Evolutionary conservation across 2,113 vertebrate genomes (phyloP).

Genomic region (mouse (Mus musculus)): GRCm39 chr4:125359501-125360000

Average conservation of each 20-base stretch:
- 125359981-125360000: neutral
- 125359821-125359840: neutral
- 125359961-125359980: neutral
- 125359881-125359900: neutral
- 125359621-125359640: constrained; percentile 49
- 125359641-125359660: constrained; percentile 50
- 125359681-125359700: constrained; percentile 71
- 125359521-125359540: neutral
- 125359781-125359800: neutral
- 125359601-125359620: constrained; percentile 57
- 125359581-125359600: constrained; percentile 68
- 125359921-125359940: neutral
- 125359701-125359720: constrained; percentile 58
- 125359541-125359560: constrained; percentile 50
- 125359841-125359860: neutral
- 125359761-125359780: neutral
- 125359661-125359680: constrained; percentile 70
- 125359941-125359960: neutral
- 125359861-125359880: neutral
- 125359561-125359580: constrained; percentile 52
- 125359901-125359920: neutral
- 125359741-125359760: neutral
- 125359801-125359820: neutral
- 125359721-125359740: neutral
- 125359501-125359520: neutral